A percentile compares a stretch with the other conserved stretches of the same genome.
phyloP scores from a whole-genome alignment of 1,140 invertebrate genomes.

The Nymphalis io region DNA sequence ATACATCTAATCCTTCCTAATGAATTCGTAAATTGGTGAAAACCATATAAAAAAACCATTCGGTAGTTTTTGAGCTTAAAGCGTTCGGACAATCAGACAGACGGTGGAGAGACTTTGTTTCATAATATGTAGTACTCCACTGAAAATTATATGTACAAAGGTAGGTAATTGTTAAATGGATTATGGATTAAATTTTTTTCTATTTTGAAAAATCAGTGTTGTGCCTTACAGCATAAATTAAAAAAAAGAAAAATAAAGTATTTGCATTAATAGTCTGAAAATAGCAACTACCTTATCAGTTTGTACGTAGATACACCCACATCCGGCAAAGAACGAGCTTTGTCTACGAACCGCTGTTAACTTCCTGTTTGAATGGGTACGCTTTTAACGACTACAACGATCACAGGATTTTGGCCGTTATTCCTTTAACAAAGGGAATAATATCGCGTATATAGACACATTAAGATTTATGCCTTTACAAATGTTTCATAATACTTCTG shows the following conservation, averaged over 20 bases:
- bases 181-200: no score
- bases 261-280: constrained; percentile 32
- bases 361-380: constrained; percentile 56
- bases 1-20: no score
- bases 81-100: no score
- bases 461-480: constrained; percentile 62
- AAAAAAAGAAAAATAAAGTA: background rate
- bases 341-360: constrained; percentile 65
- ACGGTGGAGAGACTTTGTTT: no score
- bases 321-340: constrained; percentile 63
- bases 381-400: constrained; percentile 52
- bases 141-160: no score
- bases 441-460: background rate
- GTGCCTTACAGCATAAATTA: no score
- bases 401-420: constrained; percentile 38
- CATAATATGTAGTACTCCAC: no score
- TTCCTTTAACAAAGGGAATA: background rate
- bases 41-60: no score
- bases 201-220: no score
- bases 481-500: constrained; percentile 57
- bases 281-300: constrained; percentile 38
- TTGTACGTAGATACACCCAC: constrained; percentile 42
- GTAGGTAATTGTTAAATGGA: no score
- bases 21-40: no score
- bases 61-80: no score